phyloP scores from a whole-genome alignment of 2,113 vertebrate species.

The Pimephales promelas region DNA sequence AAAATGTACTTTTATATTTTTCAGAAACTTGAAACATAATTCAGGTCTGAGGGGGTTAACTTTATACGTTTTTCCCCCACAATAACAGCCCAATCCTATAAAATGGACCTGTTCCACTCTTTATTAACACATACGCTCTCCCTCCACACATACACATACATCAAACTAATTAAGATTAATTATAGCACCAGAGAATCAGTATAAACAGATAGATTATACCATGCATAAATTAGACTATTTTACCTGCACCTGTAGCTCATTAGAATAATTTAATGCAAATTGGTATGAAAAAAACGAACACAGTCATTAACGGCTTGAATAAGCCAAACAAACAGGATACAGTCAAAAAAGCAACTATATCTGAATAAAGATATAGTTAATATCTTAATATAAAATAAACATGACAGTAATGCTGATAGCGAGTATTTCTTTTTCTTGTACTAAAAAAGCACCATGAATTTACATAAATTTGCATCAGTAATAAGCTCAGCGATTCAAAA shows the following conservation, averaged over 20 bases:
- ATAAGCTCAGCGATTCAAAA: conserved; percentile 31
- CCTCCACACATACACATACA: conserved; percentile 63
- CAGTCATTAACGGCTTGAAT: conserved; percentile 2
- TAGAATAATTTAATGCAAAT: conserved; percentile 72
- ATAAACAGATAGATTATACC: conserved; percentile 46
- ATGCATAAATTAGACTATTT: conserved; percentile 37
- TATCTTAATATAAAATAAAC: too few relatives aligned
- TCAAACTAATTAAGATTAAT: conserved; percentile 61
- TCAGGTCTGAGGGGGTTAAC: too few relatives aligned
- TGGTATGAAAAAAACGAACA: conserved; percentile 1
- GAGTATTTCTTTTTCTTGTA: background rate
- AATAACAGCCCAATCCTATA: conserved; percentile 52
- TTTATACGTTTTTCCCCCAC: background rate
- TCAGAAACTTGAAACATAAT: too few relatives aligned
- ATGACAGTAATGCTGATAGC: background rate
- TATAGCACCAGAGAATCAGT: conserved; percentile 72
- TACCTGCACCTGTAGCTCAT: conserved; percentile 33
- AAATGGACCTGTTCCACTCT: conserved; percentile 71
- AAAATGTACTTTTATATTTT: too few relatives aligned
- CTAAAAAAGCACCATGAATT: conserved; percentile 28
- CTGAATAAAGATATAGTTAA: conserved; percentile 17
- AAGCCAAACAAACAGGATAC: conserved; percentile 8
- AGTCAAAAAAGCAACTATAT: background rate
- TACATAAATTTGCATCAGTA: conserved; percentile 25
- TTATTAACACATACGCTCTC: conserved; percentile 70